These are phyloP conservation scores for Crocidura indochinensis DNA, from an alignment of 2,797 vertebrate genomes.

Conservation along the genomic window DNA sequence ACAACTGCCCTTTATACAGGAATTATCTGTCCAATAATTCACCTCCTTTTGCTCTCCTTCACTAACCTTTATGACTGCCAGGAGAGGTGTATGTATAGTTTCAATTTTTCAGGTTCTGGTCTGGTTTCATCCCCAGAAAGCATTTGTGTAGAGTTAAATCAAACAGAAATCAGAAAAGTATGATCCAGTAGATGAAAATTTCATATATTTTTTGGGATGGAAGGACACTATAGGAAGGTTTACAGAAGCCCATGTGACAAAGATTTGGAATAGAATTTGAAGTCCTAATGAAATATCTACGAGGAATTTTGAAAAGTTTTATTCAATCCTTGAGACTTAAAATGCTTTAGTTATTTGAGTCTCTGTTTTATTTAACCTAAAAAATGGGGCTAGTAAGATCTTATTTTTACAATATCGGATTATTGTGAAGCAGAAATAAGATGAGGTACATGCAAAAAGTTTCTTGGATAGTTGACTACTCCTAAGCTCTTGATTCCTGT, in stretches of 20 bases:
- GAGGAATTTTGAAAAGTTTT: neutral
- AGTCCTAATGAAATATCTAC: neutral
- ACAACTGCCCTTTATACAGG: neutral
- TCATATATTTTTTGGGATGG: neutral
- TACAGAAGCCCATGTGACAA: neutral
- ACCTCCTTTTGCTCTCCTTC: neutral
- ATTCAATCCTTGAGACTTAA: neutral
- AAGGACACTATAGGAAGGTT: neutral
- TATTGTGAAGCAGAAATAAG: neutral
- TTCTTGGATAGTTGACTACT: neutral
- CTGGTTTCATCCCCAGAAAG: neutral
- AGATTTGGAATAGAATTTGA: neutral
- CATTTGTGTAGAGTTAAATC: neutral
- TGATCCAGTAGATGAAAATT: neutral
- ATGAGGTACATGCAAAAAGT: neutral
- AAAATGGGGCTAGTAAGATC: conserved; percentile 28
- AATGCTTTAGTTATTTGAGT: conserved; percentile 13
- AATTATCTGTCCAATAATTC: neutral
- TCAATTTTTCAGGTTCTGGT: neutral
- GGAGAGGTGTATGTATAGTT: neutral
- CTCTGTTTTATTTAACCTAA: neutral
- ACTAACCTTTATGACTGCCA: neutral
- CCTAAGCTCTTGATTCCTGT: neutral
- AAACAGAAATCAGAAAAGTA: neutral
- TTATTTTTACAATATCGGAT: neutral